Evolutionary conservation across 2,113 vertebrate genomes (phyloP).

Genomic region (Pipra filicauda): DNA sequence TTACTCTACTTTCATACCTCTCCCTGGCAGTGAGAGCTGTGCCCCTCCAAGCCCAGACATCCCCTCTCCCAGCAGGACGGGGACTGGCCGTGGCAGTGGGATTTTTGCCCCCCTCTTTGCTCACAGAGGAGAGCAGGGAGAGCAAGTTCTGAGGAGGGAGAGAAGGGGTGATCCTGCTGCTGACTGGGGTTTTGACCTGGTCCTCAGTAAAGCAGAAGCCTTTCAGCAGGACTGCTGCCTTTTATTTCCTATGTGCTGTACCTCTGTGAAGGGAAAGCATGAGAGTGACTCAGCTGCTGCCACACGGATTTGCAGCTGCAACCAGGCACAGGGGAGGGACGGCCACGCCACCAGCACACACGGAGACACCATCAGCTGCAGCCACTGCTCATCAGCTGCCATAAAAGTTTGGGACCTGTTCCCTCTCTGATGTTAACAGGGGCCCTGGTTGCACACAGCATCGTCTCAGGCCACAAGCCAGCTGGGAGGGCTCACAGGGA

Average conservation of each 20-base stretch:
- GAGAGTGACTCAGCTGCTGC: background rate
- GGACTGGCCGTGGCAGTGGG: rapidly evolving
- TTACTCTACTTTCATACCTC: rapidly evolving
- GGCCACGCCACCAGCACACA: background rate
- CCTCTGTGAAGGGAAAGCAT: background rate
- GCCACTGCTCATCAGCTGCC: background rate
- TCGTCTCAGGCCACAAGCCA: background rate
- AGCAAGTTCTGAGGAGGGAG: background rate
- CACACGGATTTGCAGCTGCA: background rate
- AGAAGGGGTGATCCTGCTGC: background rate
- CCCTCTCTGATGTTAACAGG: background rate
- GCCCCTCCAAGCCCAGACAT: background rate
- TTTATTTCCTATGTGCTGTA: background rate
- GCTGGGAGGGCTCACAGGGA: background rate
- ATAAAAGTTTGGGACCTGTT: background rate
- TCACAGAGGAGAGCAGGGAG: background rate
- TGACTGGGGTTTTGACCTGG: background rate
- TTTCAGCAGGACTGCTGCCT: background rate
- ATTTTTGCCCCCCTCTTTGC: background rate
- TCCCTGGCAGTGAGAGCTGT: background rate
- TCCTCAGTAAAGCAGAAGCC: background rate
- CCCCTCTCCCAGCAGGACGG: background rate
- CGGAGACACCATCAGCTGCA: background rate
- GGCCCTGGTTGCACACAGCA: rapidly evolving
- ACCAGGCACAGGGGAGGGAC: background rate